These are phyloP conservation scores for Athalia cordata DNA, from an alignment of 2,888 invertebrate genomes.

Conservation along the genomic window DNA sequence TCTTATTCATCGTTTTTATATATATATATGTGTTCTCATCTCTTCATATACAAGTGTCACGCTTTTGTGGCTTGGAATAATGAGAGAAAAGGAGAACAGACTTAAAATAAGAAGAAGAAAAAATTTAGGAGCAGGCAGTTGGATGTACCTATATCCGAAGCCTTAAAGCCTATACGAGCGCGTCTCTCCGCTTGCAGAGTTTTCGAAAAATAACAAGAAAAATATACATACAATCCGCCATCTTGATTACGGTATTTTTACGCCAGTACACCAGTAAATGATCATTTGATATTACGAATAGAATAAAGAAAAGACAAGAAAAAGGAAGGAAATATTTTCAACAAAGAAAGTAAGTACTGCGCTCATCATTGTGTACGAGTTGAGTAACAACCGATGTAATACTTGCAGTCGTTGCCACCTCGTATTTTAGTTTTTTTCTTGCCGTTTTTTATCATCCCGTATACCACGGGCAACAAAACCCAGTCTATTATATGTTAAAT, in stretches of 20 bases:
- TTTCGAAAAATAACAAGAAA: neutral
- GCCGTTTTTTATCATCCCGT: no score
- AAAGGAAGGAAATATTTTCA: neutral
- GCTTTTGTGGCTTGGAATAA: conserved; percentile 43
- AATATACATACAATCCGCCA: conserved; percentile 5
- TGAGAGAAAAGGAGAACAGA: conserved; percentile 16
- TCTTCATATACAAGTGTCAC: conserved; percentile 42
- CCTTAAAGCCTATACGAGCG: no score
- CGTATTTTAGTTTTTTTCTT: no score
- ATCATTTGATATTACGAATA: neutral
- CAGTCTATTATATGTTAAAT: no score
- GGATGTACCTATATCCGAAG: no score
- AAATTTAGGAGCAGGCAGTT: neutral
- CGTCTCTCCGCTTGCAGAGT: no score
- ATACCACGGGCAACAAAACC: no score
- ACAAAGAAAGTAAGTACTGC: conserved; percentile 16
- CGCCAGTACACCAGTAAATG: neutral
- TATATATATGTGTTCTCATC: conserved; percentile 21
- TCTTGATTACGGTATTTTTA: conserved; percentile 28
- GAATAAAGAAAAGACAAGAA: neutral
- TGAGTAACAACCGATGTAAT: no score
- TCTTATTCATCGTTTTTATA: conserved; percentile 41
- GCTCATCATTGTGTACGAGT: neutral
- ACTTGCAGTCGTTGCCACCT: no score
- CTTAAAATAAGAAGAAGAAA: neutral